These are phyloP conservation scores for Poecilia wingei DNA, from an alignment of 2,797 vertebrate species.

Conservation along the genomic window DNA sequence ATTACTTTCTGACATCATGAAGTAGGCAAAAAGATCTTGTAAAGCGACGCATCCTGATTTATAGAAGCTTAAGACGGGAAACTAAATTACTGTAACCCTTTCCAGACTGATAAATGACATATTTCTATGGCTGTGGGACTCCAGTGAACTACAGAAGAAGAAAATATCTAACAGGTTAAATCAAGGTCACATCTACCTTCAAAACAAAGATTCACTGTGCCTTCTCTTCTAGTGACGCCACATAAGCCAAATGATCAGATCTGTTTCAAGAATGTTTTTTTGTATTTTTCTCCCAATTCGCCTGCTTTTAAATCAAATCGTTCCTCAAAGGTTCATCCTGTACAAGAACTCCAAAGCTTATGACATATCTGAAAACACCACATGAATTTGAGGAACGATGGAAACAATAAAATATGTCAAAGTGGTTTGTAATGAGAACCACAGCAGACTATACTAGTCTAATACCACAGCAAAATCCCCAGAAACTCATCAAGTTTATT, in stretches of 20 bases:
- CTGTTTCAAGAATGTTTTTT: not conserved
- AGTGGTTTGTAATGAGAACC: not conserved
- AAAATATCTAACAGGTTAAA: not conserved
- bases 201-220: not conserved
- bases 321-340: not conserved
- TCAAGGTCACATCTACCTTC: not conserved
- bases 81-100: not conserved
- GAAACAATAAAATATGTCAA: not conserved
- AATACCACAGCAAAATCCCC: not conserved
- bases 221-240: not conserved
- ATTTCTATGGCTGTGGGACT: not conserved
- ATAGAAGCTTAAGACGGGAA: not conserved
- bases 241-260: not conserved
- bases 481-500: not conserved
- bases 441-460: not conserved
- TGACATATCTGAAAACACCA: not conserved
- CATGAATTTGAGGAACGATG: not conserved
- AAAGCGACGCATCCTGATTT: not conserved
- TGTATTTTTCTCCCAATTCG: not conserved
- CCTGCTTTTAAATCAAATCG: not conserved
- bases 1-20: not conserved
- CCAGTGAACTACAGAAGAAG: not conserved
- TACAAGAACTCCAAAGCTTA: not conserved
- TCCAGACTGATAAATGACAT: not conserved
- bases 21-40: not conserved